These are phyloP conservation scores for Hippocampus comes DNA, from an alignment of 2,113 vertebrate species.

Conservation along the genomic window DNA sequence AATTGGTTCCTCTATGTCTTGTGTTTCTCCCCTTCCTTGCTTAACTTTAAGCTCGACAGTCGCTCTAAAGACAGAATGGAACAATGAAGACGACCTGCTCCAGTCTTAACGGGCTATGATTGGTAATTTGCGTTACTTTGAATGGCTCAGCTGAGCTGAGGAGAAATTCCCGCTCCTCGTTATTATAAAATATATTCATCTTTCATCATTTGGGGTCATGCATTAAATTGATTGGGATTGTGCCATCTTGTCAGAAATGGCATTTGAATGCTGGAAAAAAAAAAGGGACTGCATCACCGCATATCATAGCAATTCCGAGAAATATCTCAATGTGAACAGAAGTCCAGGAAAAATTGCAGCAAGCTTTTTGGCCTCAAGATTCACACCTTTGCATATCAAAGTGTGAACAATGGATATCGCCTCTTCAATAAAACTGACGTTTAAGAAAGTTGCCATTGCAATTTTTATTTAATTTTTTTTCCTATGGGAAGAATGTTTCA, in stretches of 20 bases:
- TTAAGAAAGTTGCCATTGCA: too few species aligned
- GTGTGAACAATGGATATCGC: not conserved
- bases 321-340: not conserved
- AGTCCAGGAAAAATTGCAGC: not conserved
- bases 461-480: too few species aligned
- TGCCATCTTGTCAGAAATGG: not conserved
- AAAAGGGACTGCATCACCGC: not conserved
- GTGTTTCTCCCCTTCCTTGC: conserved; percentile 30
- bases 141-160: conserved; percentile 2
- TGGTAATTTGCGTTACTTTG: conserved; percentile 25
- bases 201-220: not conserved
- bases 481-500: not conserved
- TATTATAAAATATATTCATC: not conserved
- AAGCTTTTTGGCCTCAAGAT: not conserved
- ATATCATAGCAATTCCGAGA: not conserved
- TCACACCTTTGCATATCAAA: too few species aligned
- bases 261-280: not conserved
- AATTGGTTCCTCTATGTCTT: conserved; percentile 26
- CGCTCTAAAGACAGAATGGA: conserved; percentile 54
- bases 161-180: too few species aligned
- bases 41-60: conserved; percentile 49
- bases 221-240: not conserved
- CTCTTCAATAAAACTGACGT: not conserved
- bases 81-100: conserved; percentile 34
- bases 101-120: conserved; percentile 40